A percentile compares a stretch with the other conserved stretches of the same genome.
Conservation (phyloP, 2,113 vertebrate species). For the Menidia beryllina region DNA sequence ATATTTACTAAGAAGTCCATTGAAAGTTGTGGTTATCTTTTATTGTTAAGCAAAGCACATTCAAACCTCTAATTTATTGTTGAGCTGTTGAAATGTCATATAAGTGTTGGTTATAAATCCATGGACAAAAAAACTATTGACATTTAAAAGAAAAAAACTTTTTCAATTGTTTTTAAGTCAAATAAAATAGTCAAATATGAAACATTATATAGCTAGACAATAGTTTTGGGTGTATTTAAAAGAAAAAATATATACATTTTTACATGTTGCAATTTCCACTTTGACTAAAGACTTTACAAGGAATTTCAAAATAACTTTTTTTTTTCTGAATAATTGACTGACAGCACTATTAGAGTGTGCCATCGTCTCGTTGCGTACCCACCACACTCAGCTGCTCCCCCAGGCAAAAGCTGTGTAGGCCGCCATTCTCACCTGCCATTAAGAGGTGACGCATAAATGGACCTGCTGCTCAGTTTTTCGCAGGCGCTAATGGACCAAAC, state of each 20-base stretch:
- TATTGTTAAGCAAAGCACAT: not conserved
- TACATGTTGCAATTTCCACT: not conserved
- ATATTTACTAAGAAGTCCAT: not conserved
- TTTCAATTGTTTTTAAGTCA: not conserved
- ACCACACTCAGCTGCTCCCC: conserved; percentile 16
- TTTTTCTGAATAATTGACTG: conserved; percentile 13
- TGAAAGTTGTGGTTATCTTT: not conserved
- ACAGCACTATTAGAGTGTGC: not conserved
- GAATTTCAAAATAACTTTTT: conserved; percentile 25
- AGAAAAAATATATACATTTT: not conserved
- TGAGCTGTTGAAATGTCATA: not conserved
- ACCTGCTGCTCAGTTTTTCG: not conserved
- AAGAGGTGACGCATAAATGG: conserved; percentile 37
- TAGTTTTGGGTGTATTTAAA: conserved; percentile 1
- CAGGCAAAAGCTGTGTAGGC: conserved; percentile 28
- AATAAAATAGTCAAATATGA: not conserved
- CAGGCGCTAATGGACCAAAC: conserved; percentile 57
- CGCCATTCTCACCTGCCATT: conserved; percentile 31
- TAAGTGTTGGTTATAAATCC: not conserved
- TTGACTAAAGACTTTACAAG: not conserved
- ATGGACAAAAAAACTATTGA: too few relatives aligned
- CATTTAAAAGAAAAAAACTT: too few relatives aligned
- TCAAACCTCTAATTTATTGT: too few relatives aligned
- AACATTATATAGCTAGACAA: not conserved
- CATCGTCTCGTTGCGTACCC: conserved; percentile 20